Base-by-base conservation (phyloP, 2,797 vertebrate genomes). In the Ctenochaetus hawaiiensis region DNA sequence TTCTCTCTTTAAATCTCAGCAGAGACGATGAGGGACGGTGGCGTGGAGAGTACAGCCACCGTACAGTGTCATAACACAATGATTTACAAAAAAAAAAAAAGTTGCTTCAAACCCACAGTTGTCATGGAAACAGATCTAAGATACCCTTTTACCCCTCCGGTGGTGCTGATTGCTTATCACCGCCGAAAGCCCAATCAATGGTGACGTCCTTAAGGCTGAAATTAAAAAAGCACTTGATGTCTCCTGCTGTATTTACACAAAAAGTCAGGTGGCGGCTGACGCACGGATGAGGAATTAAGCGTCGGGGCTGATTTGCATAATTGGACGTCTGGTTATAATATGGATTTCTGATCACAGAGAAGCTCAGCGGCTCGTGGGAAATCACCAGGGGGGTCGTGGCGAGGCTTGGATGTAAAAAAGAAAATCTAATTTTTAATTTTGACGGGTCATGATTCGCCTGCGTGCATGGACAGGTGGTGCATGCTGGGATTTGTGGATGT, bases 101-200 rank as follows among this genome's bases (percentile, higher is more conserved):
- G 85, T 92, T 90, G 77, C 77, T 84, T 89, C 67, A 86, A 87
- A 84, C 72, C 82, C 82, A 85, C 84, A 39, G 94, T 96, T 91
- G 94, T 94, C 94, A 95, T 95, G 93, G 94, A 91, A 94, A 96
- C 94, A 83, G 77, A 84, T 89, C 81, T 87, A 53, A 87, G 78
- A 88, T 86, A 87, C 74, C 77, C 72, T 78, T 26, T 65, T 67
- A 72, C 76, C 86, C 85, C 71, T 88, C 51, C 73, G 75, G 39
- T 83, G 84, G 75, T 66, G 83, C 72, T 78, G 79, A 83, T 84
- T 84, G 81, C 77, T 79, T 88, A 71, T 89, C 79, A 73, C 71
- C 47, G 59, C 87, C 72, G 56, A 87, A 81, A 81, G 73, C 65
- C 43, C 45, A 77, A 72, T 87, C 77, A 67, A 59, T 67, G 66